Evolutionary conservation across 2,888 invertebrate species (phyloP), one percentile per base, ranked within the genome.

Genomic region (Sylvicola cinctus): DNA sequence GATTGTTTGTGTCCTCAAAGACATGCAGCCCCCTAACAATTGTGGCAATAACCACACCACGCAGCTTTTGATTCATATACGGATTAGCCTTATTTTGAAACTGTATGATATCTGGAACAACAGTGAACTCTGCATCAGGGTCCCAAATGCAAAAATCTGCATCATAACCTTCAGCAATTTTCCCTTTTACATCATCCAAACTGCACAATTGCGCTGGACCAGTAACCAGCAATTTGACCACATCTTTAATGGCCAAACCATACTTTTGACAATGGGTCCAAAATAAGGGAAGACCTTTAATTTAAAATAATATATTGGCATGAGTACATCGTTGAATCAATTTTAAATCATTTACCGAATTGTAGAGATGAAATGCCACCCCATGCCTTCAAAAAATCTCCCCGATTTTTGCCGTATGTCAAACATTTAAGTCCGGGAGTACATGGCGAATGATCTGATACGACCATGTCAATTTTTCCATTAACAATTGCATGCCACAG

Each of bases 111-210:
- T 65, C 62, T 33, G 62, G 48, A 10, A 60, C 56, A 7, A 76
- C 68, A 29, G 52, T 51, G 44, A 72, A 70, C 16, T 60, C 58
- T 31, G 62, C 63, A 3, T 74, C 66, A 2, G 77, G 72, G 50
- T 74, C 65, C 62, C 77, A 78, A 40, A 75, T 63, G 33, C 78
- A 69, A 31, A 79, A 63, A 48, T 79, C 79, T 0, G 76, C 79
- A 45, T 79, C 76, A 34, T 63, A 63, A 4, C 74, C 74, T 4
- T 60, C 58, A 31, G 58, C 56, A 17, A 79, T 53, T 37, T 63
- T 58, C 1, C 77, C 75, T 50, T 79, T 79, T 3, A 57, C 52
- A 12, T 60, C 45, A 36, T 68, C 60, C 14, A 78, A 51, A 2
- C 71, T 68, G 41, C 71, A 70, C 3, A 78, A 51, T 39, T 58